phyloP scores from a whole-genome alignment of 1,140 invertebrate species.

The Nymphalis io region DNA sequence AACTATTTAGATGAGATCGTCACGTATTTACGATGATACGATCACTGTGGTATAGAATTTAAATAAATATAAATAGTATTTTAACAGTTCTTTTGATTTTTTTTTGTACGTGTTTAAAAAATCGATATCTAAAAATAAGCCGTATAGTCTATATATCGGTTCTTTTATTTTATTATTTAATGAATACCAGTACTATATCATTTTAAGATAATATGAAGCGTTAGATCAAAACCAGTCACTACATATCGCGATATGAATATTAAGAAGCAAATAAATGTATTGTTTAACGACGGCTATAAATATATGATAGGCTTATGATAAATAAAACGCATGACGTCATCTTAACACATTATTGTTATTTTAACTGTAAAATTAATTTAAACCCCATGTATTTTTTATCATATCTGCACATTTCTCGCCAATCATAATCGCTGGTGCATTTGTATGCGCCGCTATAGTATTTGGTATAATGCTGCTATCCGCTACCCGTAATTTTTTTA shows the following conservation, averaged over 20 bases:
- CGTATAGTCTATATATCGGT: not conserved
- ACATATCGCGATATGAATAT: not conserved
- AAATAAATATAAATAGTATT: not conserved
- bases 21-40: too few species aligned
- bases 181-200: not conserved
- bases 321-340: not conserved
- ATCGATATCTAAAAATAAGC: not conserved
- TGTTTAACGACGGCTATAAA: not conserved
- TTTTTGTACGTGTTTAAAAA: not conserved
- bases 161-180: not conserved
- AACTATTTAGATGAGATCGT: too few species aligned
- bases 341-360: not conserved
- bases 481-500: slow-evolving; percentile 86
- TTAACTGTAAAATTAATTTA: slow-evolving; percentile 21
- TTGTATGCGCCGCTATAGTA: slow-evolving; percentile 87
- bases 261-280: not conserved
- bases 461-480: slow-evolving; percentile 89
- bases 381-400: slow-evolving; percentile 82
- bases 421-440: slow-evolving; percentile 90
- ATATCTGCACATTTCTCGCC: slow-evolving; percentile 92
- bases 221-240: not conserved
- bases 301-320: not conserved
- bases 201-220: not conserved
- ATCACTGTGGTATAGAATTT: not conserved
- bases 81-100: not conserved